phyloP scores from a whole-genome alignment of 2,113 vertebrate species.

The Chaetops frenatus region DNA sequence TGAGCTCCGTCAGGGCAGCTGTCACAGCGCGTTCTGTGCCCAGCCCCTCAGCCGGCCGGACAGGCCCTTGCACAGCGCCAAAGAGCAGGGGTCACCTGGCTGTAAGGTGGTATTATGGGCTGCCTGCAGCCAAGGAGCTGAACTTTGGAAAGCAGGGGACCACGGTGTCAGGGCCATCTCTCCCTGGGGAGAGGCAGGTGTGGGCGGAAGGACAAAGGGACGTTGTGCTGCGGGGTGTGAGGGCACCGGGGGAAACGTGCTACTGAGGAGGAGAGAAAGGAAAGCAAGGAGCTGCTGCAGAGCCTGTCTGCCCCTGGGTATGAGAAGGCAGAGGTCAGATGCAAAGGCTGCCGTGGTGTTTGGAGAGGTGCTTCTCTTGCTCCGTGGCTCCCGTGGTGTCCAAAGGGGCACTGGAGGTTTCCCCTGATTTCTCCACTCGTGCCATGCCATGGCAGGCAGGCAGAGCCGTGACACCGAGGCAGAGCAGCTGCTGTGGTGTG shows the following conservation, averaged over 20 bases:
- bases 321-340: background rate
- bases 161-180: fast-evolving
- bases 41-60: fast-evolving
- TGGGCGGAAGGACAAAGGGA: background rate
- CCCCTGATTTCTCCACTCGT: background rate
- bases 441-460: background rate
- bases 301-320: background rate
- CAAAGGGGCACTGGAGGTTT: background rate
- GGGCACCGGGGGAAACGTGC: fast-evolving
- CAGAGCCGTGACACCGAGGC: background rate
- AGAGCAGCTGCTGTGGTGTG: background rate
- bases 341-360: background rate
- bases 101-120: background rate
- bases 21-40: background rate
- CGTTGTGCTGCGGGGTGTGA: fast-evolving
- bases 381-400: fast-evolving
- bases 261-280: background rate
- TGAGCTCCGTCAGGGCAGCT: background rate
- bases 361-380: background rate
- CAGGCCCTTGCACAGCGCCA: background rate
- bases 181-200: background rate
- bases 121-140: background rate
- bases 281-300: background rate
- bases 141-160: background rate
- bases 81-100: slow-evolving; percentile 38